phyloP scores from a whole-genome alignment of 35 echinoderm and acorn worm genomes.

The Acanthaster planci region DNA sequence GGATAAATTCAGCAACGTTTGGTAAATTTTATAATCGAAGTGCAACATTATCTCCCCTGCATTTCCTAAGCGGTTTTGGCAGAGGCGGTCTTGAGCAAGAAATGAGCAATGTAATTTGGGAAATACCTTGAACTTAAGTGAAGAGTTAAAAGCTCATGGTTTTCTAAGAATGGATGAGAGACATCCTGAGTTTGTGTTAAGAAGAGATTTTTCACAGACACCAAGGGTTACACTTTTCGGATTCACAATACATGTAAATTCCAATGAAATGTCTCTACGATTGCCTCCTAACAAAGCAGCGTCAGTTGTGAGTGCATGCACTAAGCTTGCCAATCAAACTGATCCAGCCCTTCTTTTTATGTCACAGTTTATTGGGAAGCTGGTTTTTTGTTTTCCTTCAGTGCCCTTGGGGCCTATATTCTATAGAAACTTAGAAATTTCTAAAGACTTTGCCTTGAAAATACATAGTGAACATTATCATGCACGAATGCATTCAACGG shows the following conservation, averaged over 20 bases:
- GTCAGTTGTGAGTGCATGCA: conserved; percentile 25
- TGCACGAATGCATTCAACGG: neutral
- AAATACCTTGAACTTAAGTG: too few relatives aligned
- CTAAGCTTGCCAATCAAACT: neutral
- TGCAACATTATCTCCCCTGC: neutral
- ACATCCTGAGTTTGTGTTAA: too few relatives aligned
- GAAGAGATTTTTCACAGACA: too few relatives aligned
- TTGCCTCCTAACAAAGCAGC: conserved; percentile 16
- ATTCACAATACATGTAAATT: conserved; percentile 66
- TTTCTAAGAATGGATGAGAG: too few relatives aligned
- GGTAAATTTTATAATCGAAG: conserved; percentile 10
- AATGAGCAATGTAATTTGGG: neutral
- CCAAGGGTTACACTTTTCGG: conserved; percentile 37
- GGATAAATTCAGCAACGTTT: conserved; percentile 8
- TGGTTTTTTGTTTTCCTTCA: conserved; percentile 20
- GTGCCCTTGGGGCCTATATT: conserved; percentile 22
- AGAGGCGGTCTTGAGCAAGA: neutral
- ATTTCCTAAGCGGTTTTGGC: neutral
- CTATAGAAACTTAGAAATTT: conserved; percentile 38
- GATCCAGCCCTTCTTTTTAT: neutral
- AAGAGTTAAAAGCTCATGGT: too few relatives aligned
- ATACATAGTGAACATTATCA: conserved; percentile 13
- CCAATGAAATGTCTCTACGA: conserved; percentile 30
- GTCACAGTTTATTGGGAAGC: conserved; percentile 35
- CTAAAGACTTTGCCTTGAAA: conserved; percentile 33